phyloP scores from a whole-genome alignment of 2,113 vertebrate species.

The Cavia porcellus region DNA sequence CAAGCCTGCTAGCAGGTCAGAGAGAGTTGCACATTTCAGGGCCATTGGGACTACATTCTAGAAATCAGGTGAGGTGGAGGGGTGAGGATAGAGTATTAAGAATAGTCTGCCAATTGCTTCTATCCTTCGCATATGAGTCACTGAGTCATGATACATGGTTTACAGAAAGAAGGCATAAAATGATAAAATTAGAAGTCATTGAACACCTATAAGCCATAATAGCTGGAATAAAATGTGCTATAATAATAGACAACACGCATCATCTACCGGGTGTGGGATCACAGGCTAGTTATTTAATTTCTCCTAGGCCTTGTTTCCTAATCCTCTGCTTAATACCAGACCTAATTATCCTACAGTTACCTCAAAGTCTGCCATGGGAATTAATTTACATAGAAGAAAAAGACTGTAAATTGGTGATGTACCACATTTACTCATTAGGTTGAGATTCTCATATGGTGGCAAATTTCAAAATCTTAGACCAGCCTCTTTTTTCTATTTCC shows the following conservation, averaged over 20 bases:
- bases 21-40: conserved; percentile 9
- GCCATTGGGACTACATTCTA: neutral
- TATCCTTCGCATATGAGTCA: conserved; percentile 53
- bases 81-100: neutral
- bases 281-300: conserved; percentile 49
- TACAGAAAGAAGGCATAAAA: conserved; percentile 53
- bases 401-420: neutral
- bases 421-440: neutral
- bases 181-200: conserved; percentile 46
- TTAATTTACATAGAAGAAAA: conserved; percentile 53
- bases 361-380: neutral
- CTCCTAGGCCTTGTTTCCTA: conserved; percentile 32
- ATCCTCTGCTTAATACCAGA: conserved; percentile 39
- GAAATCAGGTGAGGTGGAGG: neutral
- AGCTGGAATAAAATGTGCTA: conserved; percentile 34
- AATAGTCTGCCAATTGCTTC: neutral
- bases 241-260: neutral
- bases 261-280: neutral
- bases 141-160: neutral
- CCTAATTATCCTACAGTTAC: conserved; percentile 18
- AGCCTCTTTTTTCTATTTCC: neutral
- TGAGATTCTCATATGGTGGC: neutral
- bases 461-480: conserved; percentile 9
- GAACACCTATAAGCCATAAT: neutral
- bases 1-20: conserved; percentile 3